These are phyloP conservation scores for Sinocyclocheilus anshuiensis DNA, from an alignment of 2,113 vertebrate species.

Conservation along the genomic window DNA sequence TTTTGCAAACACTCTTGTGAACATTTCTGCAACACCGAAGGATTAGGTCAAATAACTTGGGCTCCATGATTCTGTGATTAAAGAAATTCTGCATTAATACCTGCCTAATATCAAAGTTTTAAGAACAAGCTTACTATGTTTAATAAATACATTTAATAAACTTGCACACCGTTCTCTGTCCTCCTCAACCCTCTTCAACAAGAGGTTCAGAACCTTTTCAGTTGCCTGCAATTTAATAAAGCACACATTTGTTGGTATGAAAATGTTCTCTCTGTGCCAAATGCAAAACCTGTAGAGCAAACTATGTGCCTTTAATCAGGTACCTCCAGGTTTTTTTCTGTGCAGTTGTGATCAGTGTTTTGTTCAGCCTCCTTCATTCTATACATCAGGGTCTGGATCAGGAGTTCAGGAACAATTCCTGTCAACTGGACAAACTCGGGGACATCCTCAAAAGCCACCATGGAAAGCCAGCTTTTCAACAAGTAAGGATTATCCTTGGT, in stretches of 20 bases:
- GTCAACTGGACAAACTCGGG: slow-evolving; percentile 46
- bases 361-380: slow-evolving; percentile 55
- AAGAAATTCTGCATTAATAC: slow-evolving; percentile 8
- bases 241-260: neutral
- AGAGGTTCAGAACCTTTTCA: slow-evolving; percentile 44
- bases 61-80: slow-evolving; percentile 56
- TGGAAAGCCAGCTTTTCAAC: slow-evolving; percentile 65
- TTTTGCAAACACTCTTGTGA: neutral
- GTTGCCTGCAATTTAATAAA: slow-evolving; percentile 52
- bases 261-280: neutral
- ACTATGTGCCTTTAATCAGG: no score
- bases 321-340: slow-evolving; percentile 55
- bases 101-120: neutral
- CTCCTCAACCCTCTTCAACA: slow-evolving; percentile 58
- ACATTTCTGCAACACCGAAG: slow-evolving; percentile 53
- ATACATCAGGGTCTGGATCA: slow-evolving; percentile 70
- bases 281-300: neutral
- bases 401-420: slow-evolving; percentile 45
- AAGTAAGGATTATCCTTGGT: slow-evolving; percentile 61
- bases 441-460: slow-evolving; percentile 67
- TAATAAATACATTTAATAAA: neutral
- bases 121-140: neutral
- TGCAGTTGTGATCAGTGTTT: neutral
- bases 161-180: slow-evolving; percentile 64
- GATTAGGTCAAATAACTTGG: neutral